phyloP scores from a whole-genome alignment of 2,797 vertebrate genomes.

The Sebastes cheni region DNA sequence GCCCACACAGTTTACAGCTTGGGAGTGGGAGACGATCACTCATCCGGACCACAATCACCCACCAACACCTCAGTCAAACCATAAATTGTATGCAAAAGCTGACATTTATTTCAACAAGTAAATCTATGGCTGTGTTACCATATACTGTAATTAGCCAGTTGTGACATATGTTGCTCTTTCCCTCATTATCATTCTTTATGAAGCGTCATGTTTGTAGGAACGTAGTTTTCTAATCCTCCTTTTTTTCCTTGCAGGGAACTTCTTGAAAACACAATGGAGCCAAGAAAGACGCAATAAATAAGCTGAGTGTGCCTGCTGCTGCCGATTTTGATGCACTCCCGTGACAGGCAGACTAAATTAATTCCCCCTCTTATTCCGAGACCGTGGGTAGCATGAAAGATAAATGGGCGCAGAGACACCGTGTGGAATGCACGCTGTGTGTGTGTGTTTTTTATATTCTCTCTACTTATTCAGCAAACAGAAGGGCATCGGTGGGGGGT shows the following conservation, averaged over 20 bases:
- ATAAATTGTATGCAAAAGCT: constrained; percentile 43
- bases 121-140: constrained; percentile 25
- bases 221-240: constrained; percentile 13
- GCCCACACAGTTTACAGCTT: constrained; percentile 14
- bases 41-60: constrained; percentile 1
- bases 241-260: constrained; percentile 15
- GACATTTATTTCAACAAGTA: constrained; percentile 42
- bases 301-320: constrained; percentile 13
- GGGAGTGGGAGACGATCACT: neutral
- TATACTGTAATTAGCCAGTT: constrained; percentile 14
- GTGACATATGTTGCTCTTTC: no score
- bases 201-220: no score
- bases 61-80: neutral
- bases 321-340: constrained; percentile 41
- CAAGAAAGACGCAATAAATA: constrained; percentile 35
- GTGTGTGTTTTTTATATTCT: constrained; percentile 25
- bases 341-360: constrained; percentile 53
- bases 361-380: constrained; percentile 52
- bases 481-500: constrained; percentile 5
- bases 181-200: no score
- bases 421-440: neutral
- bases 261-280: constrained; percentile 44
- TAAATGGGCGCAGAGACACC: constrained; percentile 55
- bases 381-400: constrained; percentile 35
- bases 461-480: constrained; percentile 59